Evolutionary conservation across 1,140 invertebrate species (phyloP), one percentile per base, ranked within the genome.

Genomic region (Panonychus citri): DNA sequence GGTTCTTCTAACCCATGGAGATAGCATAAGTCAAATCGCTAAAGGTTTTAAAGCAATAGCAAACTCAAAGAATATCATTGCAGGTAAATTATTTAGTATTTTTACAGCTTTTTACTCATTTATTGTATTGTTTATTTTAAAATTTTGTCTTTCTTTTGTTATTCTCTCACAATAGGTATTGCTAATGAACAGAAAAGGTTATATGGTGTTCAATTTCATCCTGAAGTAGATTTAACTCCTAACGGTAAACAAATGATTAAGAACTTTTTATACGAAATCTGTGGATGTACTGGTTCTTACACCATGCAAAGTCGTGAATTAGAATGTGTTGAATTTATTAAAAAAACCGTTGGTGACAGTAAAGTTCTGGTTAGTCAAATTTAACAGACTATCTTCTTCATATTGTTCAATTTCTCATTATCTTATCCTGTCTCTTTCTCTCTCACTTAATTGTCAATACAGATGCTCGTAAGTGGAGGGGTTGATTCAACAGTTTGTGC

Each of bases 401-500:
- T 56, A 19, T 46, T 10, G n/a, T n/a, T n/a, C n/a, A n/a, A n/a
- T n/a, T 59, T 34, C 4, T 49, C 40, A 54, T 7, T 19, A 54
- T 34, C 30, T 1, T 48, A 30, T 28, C 12, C 40, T 24, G 2
- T 34, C 15, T 57, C 28, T 30, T 15, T 59, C 27, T 34, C 5
- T 7, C 30, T 7, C 30, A 34, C 12, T 34, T 34, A 34, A 34
- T 34, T 34, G 1, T 46, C n/a, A 19, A 21, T 46, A 12, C 67
- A 91, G 81, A 79, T 93, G 69, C 71, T 96, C 59, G 78, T 93
- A 39, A 94, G 89, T 68, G 94, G 94, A 27, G 94, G 94, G 28
- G 94, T 99, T 12, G 94, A 99, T 71, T 97, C 91, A 0, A 90
- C 91, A 49, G 93, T 98, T 12, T 98, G 91, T 74, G 90, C 91